Evolutionary conservation across 2,888 invertebrate genomes (phyloP).

Genomic region (Parnassius smintheus): DNA sequence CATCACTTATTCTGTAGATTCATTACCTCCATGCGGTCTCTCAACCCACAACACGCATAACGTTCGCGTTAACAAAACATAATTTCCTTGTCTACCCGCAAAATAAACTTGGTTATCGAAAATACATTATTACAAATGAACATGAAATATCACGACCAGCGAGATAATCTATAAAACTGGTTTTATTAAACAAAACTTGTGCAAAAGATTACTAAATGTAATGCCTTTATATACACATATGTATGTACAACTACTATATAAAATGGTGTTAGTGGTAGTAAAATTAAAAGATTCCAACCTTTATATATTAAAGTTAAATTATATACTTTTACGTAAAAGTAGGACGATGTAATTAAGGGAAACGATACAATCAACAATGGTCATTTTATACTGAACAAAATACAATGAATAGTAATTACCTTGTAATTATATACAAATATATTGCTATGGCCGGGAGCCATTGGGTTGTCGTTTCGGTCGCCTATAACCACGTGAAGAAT

Average conservation of each 20-base stretch:
- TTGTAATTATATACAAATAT: slow-evolving; percentile 98
- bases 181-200: too few relatives aligned
- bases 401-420: slow-evolving; percentile 48
- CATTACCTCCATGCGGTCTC: too few relatives aligned
- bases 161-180: too few relatives aligned
- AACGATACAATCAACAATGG: slow-evolving; percentile 1
- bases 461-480: slow-evolving; percentile 96
- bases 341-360: slow-evolving; percentile 8
- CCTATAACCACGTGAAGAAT: slow-evolving; percentile 94
- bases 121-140: too few relatives aligned
- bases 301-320: slow-evolving; percentile 21
- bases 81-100: too few relatives aligned
- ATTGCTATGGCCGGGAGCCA: slow-evolving; percentile 92
- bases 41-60: too few relatives aligned
- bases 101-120: too few relatives aligned
- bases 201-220: too few relatives aligned
- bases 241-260: not conserved
- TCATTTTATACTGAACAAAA: slow-evolving; percentile 9
- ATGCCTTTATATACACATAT: too few relatives aligned
- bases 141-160: too few relatives aligned
- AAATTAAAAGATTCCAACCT: slow-evolving; percentile 7
- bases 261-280: slow-evolving; percentile 3
- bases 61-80: too few relatives aligned
- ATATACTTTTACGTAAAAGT: slow-evolving; percentile 14
- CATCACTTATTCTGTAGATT: too few relatives aligned